A percentile compares a stretch with the other conserved stretches of the same genome.
Evolutionary conservation across 2,113 vertebrate species (phyloP).

Genomic region (Corvus hawaiiensis): DNA sequence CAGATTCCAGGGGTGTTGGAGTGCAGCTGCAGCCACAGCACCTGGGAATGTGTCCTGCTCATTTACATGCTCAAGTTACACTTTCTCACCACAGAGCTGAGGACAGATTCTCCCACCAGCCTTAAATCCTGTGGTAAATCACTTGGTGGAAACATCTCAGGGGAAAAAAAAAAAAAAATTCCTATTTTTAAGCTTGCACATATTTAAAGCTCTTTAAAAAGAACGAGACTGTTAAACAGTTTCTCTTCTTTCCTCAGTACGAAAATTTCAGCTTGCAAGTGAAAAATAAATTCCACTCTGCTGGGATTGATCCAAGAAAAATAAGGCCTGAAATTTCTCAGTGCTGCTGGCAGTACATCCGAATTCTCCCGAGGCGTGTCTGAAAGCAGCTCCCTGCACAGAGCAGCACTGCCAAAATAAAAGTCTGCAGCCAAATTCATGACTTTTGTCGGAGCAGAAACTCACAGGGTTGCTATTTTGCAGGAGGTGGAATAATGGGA

Average conservation of each 20-base stretch:
- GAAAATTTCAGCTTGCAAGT: slow-evolving; percentile 54
- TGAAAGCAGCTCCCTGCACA: slow-evolving; percentile 18
- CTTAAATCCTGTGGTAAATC: neutral
- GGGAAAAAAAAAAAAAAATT: neutral
- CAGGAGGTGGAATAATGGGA: slow-evolving; percentile 21
- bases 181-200: slow-evolving; percentile 53
- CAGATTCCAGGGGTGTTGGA: neutral
- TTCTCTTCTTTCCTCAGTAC: slow-evolving; percentile 8
- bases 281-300: slow-evolving; percentile 68
- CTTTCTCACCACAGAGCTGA: neutral
- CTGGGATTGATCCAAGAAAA: slow-evolving; percentile 67
- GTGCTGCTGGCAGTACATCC: slow-evolving; percentile 66
- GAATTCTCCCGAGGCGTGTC: slow-evolving; percentile 61
- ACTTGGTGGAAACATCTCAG: slow-evolving; percentile 17
- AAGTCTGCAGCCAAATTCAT: slow-evolving; percentile 33
- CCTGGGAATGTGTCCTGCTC: neutral
- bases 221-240: neutral
- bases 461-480: slow-evolving; percentile 21
- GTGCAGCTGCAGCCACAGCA: neutral
- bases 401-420: slow-evolving; percentile 63
- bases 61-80: neutral
- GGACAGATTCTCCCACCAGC: neutral
- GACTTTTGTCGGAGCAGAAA: neutral
- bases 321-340: slow-evolving; percentile 66
- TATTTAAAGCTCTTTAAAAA: slow-evolving; percentile 50